phyloP scores from a whole-genome alignment of 2,113 vertebrate species.

The Polyodon spathula region DNA sequence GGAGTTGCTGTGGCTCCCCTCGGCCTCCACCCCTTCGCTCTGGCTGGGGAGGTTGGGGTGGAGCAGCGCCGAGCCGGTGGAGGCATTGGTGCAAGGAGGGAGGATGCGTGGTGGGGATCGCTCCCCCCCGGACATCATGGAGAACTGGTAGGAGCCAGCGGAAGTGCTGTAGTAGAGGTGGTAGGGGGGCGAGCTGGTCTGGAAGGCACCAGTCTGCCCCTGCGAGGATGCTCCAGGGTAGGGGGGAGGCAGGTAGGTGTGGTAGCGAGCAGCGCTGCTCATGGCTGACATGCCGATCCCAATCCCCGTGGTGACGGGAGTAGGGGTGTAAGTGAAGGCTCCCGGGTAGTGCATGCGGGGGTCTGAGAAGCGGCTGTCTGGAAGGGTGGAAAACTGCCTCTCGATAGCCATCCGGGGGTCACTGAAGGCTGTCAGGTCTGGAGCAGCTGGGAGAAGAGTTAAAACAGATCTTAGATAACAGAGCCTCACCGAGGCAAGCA shows the following conservation, averaged over 20 bases:
- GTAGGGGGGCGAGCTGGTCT: constrained; percentile 82
- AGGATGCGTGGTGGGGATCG: constrained; percentile 86
- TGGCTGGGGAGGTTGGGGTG: constrained; percentile 87
- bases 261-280: constrained; percentile 77
- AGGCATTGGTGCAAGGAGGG: constrained; percentile 93
- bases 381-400: constrained; percentile 84
- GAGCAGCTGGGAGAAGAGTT: constrained; percentile 44
- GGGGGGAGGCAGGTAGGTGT: constrained; percentile 87
- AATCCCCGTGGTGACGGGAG: constrained; percentile 76
- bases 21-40: constrained; percentile 79
- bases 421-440: constrained; percentile 79
- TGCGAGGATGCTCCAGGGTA: constrained; percentile 78
- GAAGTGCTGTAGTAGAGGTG: constrained; percentile 92
- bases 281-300: constrained; percentile 92
- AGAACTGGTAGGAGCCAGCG: constrained; percentile 88
- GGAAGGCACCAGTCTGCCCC: constrained; percentile 80
- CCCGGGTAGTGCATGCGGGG: constrained; percentile 84
- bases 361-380: constrained; percentile 65
- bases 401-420: constrained; percentile 80
- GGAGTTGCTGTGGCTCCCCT: constrained; percentile 94
- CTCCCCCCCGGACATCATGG: constrained; percentile 85
- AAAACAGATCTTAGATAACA: constrained; percentile 9
- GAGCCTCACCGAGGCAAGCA: neutral
- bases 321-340: constrained; percentile 83
- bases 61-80: constrained; percentile 83